Evolutionary conservation across 2,888 invertebrate genomes (phyloP).

Genomic region (Byasa hedistus): DNA sequence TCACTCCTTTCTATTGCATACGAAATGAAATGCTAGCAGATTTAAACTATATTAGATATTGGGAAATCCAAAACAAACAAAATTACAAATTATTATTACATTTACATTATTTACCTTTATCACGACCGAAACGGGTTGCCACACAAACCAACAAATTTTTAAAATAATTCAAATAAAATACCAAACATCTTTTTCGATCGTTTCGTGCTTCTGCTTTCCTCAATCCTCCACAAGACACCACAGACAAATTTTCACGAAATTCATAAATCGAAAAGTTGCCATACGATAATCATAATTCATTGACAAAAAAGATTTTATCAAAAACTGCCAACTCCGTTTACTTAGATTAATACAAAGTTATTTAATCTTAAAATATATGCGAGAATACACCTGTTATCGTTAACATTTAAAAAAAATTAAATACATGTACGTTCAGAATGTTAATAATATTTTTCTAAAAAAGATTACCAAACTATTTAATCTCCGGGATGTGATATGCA

Average conservation of each 20-base stretch:
- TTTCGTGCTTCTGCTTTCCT: conserved; percentile 42
- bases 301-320: background rate
- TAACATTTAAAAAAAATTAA: too few species aligned
- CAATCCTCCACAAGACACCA: conserved; percentile 32
- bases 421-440: too few species aligned
- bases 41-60: conserved; percentile 35
- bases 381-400: too few species aligned
- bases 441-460: too few species aligned
- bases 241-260: conserved; percentile 30
- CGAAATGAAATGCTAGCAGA: conserved; percentile 49
- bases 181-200: conserved; percentile 59
- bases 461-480: too few species aligned
- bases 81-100: conserved; percentile 36
- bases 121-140: conserved; percentile 57
- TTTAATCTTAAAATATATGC: too few species aligned
- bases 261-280: conserved; percentile 16
- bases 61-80: conserved; percentile 21
- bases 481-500: too few species aligned
- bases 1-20: conserved; percentile 61
- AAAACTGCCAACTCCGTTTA: background rate
- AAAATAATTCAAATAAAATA: conserved; percentile 53
- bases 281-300: background rate
- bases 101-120: conserved; percentile 67
- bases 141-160: conserved; percentile 65
- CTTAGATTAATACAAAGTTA: too few species aligned